Evolutionary conservation across 2,888 invertebrate genomes (phyloP), one percentile per base, ranked within the genome.

Genomic region (Hartigia nigra): DNA sequence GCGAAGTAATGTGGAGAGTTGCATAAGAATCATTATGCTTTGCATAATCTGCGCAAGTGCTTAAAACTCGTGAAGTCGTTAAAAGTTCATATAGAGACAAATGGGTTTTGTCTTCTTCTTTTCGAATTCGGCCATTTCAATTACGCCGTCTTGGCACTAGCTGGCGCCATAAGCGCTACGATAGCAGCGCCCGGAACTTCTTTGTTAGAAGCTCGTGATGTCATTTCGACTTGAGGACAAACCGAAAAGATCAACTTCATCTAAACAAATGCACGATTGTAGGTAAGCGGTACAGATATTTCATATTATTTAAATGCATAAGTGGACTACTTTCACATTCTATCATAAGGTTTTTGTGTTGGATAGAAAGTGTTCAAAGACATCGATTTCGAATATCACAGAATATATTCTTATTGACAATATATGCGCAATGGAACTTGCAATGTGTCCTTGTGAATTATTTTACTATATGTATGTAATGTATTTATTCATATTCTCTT

Each of bases 131-230:
- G 55, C 55, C 55, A 23, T 23, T 55, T 55, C 55, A 55, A 55
- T 23, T 55, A 55, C 78, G 32, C 36, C 35, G 78, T 76, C 14
- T 31, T 78, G 70, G 31, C n/a, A 2, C 69, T 78, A 3, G 55
- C 32, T 32, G 78, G 78, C 11, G 14, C 39, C 9, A 32, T 72
- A n/a, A 72, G 74, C 31, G 37, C 31, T 70, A n/a, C 78, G 31
- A 36, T 78, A 37, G 75, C 78, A 32, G 76, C 69, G 1, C 72
- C 78, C 31, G 78, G 76, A 2, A 76, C 39, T 31, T 78, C 76
- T 31, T 34, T 76, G 37, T 3, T 70, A 14, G 34, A 78, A 31
- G 12, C 36, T 36, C 76, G 76, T 2, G 5, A 70, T 14, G 31
- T 72, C 1, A 70, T 78, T 32, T 14, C 76, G 37, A 72, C 3